These are phyloP conservation scores for Antheraea mylitta DNA, from an alignment of 1,140 invertebrate species.

Conservation along the genomic window DNA sequence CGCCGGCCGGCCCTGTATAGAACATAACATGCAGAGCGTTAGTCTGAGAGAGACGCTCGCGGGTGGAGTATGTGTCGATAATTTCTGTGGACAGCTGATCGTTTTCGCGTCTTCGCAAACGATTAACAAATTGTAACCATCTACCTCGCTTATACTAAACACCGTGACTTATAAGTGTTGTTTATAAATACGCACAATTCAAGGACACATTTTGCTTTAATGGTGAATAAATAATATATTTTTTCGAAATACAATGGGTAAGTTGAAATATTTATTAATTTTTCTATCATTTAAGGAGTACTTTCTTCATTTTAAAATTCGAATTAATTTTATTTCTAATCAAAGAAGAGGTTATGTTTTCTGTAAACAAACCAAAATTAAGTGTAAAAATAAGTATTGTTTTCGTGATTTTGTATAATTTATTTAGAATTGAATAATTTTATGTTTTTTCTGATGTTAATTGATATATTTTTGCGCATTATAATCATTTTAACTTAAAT, in stretches of 20 bases:
- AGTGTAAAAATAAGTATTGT: not conserved
- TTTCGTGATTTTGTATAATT: not conserved
- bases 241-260: slow-evolving; percentile 51
- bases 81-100: slow-evolving; percentile 34
- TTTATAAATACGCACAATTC: slow-evolving; percentile 27
- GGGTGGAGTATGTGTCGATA: slow-evolving; percentile 36
- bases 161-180: slow-evolving; percentile 47
- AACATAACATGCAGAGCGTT: slow-evolving; percentile 38
- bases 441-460: not conserved
- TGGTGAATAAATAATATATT: slow-evolving; percentile 28
- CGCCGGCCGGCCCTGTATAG: slow-evolving; percentile 9
- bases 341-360: slow-evolving; percentile 23
- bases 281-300: not conserved
- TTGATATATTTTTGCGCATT: not conserved
- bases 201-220: slow-evolving; percentile 18
- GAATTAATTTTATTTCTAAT: slow-evolving; percentile 1
- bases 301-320: not conserved
- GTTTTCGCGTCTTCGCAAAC: slow-evolving; percentile 48
- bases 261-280: slow-evolving; percentile 26
- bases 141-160: slow-evolving; percentile 20
- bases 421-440: not conserved
- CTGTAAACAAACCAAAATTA: not conserved
- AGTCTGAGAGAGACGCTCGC: slow-evolving; percentile 49
- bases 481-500: too few species aligned
- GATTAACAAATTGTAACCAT: slow-evolving; percentile 18